A percentile compares a stretch with the other conserved stretches of the same genome.
Conservation (phyloP, 2,113 vertebrate species). For the Rhabdomys dilectus region DNA sequence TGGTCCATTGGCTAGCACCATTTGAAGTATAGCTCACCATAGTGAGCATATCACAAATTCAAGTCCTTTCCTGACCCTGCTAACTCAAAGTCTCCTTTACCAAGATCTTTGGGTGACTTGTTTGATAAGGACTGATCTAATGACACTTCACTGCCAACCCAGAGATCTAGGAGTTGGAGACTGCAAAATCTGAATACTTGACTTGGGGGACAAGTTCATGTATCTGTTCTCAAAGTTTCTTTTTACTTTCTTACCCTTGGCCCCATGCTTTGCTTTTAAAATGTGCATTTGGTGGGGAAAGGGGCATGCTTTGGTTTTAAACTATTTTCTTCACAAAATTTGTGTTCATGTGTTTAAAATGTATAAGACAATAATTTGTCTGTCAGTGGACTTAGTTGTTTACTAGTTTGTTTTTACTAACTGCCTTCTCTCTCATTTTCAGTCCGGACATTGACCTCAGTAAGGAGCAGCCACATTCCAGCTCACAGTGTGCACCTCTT, state of each 20-base stretch:
- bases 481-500: conserved; percentile 93
- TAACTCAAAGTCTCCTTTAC: background rate
- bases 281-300: background rate
- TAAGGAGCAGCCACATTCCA: conserved; percentile 90
- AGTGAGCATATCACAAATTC: background rate
- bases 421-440: conserved; percentile 82
- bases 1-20: background rate
- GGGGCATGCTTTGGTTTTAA: background rate
- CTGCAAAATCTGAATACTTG: background rate
- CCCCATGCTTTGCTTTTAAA: background rate
- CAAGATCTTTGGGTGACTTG: background rate
- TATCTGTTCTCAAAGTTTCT: fast-evolving
- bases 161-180: background rate
- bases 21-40: background rate
- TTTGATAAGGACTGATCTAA: background rate
- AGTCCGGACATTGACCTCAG: conserved; percentile 92
- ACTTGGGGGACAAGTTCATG: background rate
- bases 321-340: background rate
- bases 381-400: background rate
- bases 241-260: background rate
- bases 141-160: background rate
- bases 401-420: background rate
- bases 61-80: background rate
- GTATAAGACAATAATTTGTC: background rate
- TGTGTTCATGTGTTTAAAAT: background rate